Conservation (phyloP, 2,113 vertebrate genomes). For the Albula goreensis region DNA sequence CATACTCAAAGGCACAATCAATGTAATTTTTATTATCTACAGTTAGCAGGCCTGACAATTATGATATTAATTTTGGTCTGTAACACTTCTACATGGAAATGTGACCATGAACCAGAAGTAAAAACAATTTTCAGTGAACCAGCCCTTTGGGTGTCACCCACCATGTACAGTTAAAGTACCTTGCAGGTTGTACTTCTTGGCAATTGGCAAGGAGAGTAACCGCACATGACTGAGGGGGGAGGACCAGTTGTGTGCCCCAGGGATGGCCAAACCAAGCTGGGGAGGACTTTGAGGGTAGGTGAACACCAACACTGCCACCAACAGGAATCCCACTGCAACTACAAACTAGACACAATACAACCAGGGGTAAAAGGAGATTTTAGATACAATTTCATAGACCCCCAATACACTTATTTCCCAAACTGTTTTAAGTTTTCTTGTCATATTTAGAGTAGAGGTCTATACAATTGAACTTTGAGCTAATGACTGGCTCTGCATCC, state of each 20-base stretch:
- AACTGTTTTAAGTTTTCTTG: background rate
- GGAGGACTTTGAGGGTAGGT: slow-evolving; percentile 77
- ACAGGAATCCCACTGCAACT: slow-evolving; percentile 76
- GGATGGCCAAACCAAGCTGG: slow-evolving; percentile 69
- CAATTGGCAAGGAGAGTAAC: slow-evolving; percentile 86
- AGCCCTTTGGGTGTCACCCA: background rate
- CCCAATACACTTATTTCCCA: background rate
- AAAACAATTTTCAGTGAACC: no score
- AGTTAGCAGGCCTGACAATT: no score
- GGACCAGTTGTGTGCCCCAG: slow-evolving; percentile 79
- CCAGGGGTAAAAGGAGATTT: background rate
- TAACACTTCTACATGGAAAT: no score
- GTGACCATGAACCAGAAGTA: no score
- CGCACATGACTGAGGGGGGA: slow-evolving; percentile 84
- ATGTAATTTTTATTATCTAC: no score
- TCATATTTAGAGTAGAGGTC: background rate
- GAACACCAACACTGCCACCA: slow-evolving; percentile 80
- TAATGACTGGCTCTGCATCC: background rate
- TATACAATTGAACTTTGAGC: background rate
- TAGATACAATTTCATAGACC: background rate
- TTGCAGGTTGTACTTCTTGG: slow-evolving; percentile 91
- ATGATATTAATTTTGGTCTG: no score
- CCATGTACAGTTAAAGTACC: slow-evolving; percentile 53
- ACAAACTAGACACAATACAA: slow-evolving; percentile 68
- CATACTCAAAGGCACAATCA: no score